Percentiles rank a stretch among this genome's conserved stretches.
These are phyloP conservation scores for Ophiothrix spiculata DNA, from an alignment of 35 echinoderm and acorn worm genomes.

Conservation along the genomic window DNA sequence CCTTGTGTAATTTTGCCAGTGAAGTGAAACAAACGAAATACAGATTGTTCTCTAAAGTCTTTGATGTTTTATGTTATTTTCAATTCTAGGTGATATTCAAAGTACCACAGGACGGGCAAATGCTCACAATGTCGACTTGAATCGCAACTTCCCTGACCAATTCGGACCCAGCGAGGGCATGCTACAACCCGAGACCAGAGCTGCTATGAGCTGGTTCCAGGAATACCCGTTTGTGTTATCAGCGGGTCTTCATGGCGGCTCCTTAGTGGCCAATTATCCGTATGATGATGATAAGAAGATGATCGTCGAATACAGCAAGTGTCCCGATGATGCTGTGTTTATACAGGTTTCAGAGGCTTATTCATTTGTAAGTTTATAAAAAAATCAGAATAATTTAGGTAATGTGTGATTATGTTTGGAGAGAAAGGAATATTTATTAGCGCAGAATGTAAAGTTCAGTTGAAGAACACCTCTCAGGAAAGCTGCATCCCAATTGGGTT, in stretches of 20 bases:
- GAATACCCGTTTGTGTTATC: slow-evolving; percentile 79
- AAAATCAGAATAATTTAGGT: not conserved
- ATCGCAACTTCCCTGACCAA: slow-evolving; percentile 96
- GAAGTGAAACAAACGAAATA: no score
- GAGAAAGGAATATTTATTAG: no score
- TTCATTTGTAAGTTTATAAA: slow-evolving; percentile 47
- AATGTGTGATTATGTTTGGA: no score
- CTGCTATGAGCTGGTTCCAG: slow-evolving; percentile 69
- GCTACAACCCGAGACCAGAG: slow-evolving; percentile 65
- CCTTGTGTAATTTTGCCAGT: no score
- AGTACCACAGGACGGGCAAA: slow-evolving; percentile 63
- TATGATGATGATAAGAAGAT: slow-evolving; percentile 51
- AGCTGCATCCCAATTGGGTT: no score
- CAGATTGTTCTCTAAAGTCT: no score
- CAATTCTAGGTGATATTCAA: slow-evolving; percentile 14
- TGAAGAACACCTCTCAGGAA: no score
- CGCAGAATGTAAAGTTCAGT: no score
- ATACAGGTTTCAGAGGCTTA: slow-evolving; percentile 58
- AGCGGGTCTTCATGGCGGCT: slow-evolving; percentile 76
- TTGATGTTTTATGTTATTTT: no score
- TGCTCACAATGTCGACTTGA: slow-evolving; percentile 59
- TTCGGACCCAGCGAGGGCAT: slow-evolving; percentile 27
- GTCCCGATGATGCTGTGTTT: slow-evolving; percentile 87
- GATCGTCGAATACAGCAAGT: slow-evolving; percentile 49
- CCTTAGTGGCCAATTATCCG: slow-evolving; percentile 79